These are phyloP conservation scores for Macropus fuliginosus DNA, from an alignment of 2,797 vertebrate species.

Conservation along the genomic window DNA sequence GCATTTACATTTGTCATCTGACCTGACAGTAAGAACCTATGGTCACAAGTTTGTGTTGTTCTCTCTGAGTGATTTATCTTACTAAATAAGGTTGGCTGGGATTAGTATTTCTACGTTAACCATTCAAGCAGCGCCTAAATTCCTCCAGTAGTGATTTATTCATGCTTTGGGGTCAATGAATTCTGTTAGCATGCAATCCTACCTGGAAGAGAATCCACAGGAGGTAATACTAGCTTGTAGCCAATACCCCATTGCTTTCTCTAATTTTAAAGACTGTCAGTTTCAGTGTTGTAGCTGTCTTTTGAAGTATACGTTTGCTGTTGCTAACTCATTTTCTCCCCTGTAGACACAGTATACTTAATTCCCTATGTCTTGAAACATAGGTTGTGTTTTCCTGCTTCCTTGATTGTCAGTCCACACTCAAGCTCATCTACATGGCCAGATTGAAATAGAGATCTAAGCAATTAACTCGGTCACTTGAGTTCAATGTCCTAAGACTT, in stretches of 20 bases:
- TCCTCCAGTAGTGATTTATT: conserved; percentile 52
- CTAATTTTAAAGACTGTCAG: conserved; percentile 29
- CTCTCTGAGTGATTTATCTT: conserved; percentile 48
- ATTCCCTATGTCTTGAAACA: background rate
- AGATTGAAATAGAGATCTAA: conserved; percentile 1
- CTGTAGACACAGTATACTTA: background rate
- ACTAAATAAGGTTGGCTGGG: conserved; percentile 49
- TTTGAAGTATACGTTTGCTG: conserved; percentile 26
- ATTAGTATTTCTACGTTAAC: conserved; percentile 65
- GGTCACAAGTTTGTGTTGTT: conserved; percentile 24
- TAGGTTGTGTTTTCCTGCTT: background rate
- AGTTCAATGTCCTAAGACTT: background rate
- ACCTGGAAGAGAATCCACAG: conserved; percentile 8
- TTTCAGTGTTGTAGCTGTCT: background rate
- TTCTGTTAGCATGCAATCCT: conserved; percentile 39
- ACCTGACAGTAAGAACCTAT: conserved; percentile 62
- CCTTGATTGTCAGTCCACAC: background rate
- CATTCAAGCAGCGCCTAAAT: conserved; percentile 35
- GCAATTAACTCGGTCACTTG: background rate
- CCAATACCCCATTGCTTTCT: conserved; percentile 25
- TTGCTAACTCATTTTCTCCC: background rate
- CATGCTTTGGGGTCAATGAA: conserved; percentile 42
- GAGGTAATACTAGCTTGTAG: background rate
- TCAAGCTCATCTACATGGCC: background rate
- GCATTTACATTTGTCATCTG: conserved; percentile 44